Evolutionary conservation across 2,797 vertebrate genomes (phyloP), one percentile per base, ranked within the genome.

Genomic region (Rhabdomys pumilio): DNA sequence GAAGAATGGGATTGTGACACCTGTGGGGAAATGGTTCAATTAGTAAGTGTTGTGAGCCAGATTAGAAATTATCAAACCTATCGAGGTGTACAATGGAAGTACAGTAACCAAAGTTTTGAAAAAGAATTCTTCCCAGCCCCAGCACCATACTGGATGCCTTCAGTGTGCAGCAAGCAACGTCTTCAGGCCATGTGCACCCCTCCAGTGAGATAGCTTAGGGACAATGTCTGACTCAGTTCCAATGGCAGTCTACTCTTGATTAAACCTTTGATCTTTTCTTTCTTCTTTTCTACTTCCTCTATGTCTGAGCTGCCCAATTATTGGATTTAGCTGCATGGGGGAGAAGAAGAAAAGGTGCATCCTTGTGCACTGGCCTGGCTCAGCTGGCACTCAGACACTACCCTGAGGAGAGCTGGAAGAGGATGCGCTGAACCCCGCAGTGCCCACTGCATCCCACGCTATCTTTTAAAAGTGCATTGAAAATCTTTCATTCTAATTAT

Each of bases 401-500:
- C 41, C 11, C 31, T 38, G 38, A 44, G 13, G 20, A 24, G n/a
- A n/a, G 12, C 15, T 57, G n/a, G 11, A 31, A 91, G 79, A 34
- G 3, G 15, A 50, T 31, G 1, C 13, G 29, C 44, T 61, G 50
- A 87, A 88, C 31, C 76, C 24, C 44, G 38, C 31, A 44, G 19
- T 69, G 24, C 26, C 86, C 14, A 15, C 57, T 55, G 59, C 84
- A 90, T 92, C 77, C 65, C 34, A 13, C 55, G 15, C 89, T 44
- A 41, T 73, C 22, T 89, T 76, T 44, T 59, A 93, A 72, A 85
- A 22, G 57, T 47, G 9, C 26, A 50, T 2, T 22, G 15, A 26
- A 94, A 10, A 29, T 12, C 69, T 17, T 41, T 85, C 11, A 4
- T 91, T 94, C 81, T 94, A 91, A 92, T 84, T 91, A 92, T 82